A percentile compares a stretch with the other conserved stretches of the same genome.
phyloP scores from a whole-genome alignment of 2,888 invertebrate genomes.

The Microctonus brassicae region DNA sequence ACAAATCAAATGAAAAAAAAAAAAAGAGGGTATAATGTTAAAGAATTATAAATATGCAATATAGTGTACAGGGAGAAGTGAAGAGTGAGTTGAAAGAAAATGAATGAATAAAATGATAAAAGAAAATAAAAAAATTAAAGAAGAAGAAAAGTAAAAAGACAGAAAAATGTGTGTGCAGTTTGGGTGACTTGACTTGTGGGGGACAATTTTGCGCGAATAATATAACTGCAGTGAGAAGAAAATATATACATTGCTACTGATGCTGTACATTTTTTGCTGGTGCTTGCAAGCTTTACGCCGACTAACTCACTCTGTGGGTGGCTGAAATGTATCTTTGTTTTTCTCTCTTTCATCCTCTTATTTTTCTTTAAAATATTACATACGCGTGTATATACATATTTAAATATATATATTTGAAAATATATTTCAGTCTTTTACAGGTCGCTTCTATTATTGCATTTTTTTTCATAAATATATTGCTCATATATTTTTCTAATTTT shows the following conservation, averaged over 20 bases:
- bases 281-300: constrained; percentile 19
- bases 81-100: background rate
- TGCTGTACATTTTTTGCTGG: constrained; percentile 3
- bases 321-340: constrained; percentile 42
- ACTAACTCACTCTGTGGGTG: constrained; percentile 52
- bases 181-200: constrained; percentile 2
- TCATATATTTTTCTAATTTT: background rate
- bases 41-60: no score
- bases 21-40: no score
- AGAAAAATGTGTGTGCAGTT: constrained; percentile 3
- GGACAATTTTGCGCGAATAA: constrained; percentile 20
- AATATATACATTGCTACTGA: constrained; percentile 14
- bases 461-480: background rate
- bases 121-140: constrained; percentile 14
- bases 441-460: background rate
- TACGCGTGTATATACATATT: constrained; percentile 20
- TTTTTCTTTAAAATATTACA: constrained; percentile 15
- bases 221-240: constrained; percentile 24
- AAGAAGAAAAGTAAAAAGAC: background rate
- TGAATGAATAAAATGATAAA: background rate
- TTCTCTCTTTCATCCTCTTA: constrained; percentile 26
- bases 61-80: background rate
- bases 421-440: background rate
- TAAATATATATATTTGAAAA: background rate
- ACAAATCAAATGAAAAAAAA: background rate